Evolutionary conservation across 2,113 vertebrate genomes (phyloP).

Genomic region (Elanoides forficatus): DNA sequence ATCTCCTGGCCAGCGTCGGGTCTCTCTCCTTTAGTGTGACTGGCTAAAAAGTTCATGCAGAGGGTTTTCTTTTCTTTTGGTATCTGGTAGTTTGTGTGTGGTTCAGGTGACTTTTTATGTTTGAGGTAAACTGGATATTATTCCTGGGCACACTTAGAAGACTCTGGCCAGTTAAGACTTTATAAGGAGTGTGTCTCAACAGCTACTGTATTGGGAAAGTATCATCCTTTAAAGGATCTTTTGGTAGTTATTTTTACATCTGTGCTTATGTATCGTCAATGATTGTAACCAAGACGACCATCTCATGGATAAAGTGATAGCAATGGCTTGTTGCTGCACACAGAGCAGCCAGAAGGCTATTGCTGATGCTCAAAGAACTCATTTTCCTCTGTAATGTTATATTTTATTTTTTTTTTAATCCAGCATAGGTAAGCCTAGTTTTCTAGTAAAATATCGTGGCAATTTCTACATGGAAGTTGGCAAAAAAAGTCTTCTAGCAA

Average conservation of each 20-base stretch:
- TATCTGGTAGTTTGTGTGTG: neutral
- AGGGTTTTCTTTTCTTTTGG: neutral
- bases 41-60: neutral
- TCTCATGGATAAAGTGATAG: neutral
- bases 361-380: neutral
- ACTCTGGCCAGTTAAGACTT: neutral
- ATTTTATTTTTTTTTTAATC: neutral
- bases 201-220: neutral
- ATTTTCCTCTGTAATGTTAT: neutral
- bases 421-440: neutral
- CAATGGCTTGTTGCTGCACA: neutral
- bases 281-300: neutral
- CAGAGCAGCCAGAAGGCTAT: neutral
- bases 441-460: neutral
- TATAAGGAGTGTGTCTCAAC: neutral
- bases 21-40: neutral
- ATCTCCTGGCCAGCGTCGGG: neutral
- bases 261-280: neutral
- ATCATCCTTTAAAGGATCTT: neutral
- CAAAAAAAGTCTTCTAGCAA: neutral
- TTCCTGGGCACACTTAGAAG: neutral
- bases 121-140: neutral
- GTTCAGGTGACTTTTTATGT: neutral
- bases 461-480: neutral
- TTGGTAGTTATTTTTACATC: neutral